Base-by-base conservation (phyloP, 2,113 vertebrate species). In the Sapayoa aenigma region DNA sequence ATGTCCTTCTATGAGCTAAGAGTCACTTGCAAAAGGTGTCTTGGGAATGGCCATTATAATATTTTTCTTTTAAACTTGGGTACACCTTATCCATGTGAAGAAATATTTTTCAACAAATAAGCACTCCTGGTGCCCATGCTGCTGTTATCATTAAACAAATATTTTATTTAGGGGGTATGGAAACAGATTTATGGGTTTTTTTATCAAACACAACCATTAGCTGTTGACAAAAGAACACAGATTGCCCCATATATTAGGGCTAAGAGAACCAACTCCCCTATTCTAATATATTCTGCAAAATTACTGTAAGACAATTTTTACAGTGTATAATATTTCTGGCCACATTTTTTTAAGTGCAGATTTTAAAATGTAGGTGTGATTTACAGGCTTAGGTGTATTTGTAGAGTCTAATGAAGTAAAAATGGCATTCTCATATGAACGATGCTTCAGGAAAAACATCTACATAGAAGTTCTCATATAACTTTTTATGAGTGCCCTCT, bases 91-190 rank as follows among this genome's bases (percentile, higher is more conserved):
- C 87, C 73, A 21, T 50, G 50, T 46, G 23, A 93, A 85, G 66
- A 82, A 95, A 68, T 77, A 44, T 60, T 92, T 92, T 94, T 90
- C 3, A 14, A 73, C 63, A 86, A 90, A 80, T 84, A 90, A 81
- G 73, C 28, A n/a, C 94, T 95, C 68, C 84, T 56, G n/a, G 27
- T 83, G 46, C 75, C 44, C 18, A 37, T 77, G 41, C 46, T 89
- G 55, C 73, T 88, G 25, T 86, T 87, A 91, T 81, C 73, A 35
- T 89, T 89, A 74, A 87, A 74, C 42, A 95, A 96, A 94, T 95
- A 84, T 50, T 95, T 42, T 52, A 50, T 77, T 90, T 81, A 56
- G 33, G 65, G 72, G 59, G 55, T 58, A 52, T 84, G 68, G 84
- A 89, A 94, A 56, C 50, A 80, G 56, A 33, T 81, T 84, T 66